These are phyloP conservation scores for Plectropomus leopardus DNA, from an alignment of 2,113 vertebrate species.

Conservation along the genomic window DNA sequence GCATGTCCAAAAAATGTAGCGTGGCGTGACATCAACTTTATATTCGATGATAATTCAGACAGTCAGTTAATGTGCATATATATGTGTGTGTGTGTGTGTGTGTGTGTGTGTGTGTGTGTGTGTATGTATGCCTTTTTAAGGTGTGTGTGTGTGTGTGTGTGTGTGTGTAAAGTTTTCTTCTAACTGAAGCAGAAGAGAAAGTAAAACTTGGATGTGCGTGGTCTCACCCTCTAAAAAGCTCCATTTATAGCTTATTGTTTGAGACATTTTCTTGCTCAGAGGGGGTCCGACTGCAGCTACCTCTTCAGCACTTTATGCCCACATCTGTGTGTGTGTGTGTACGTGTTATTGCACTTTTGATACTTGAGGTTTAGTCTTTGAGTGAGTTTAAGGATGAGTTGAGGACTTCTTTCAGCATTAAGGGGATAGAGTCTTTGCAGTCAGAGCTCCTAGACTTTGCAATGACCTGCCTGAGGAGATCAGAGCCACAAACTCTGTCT, in stretches of 20 bases:
- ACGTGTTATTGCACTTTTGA: not conserved
- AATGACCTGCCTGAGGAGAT: too few species aligned
- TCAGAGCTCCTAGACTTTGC: too few species aligned
- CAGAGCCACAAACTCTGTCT: too few species aligned
- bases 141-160: not conserved
- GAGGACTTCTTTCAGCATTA: not conserved
- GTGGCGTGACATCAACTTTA: too few species aligned
- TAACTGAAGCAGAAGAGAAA: conserved; percentile 34
- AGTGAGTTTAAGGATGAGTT: not conserved
- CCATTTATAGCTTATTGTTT: conserved; percentile 50
- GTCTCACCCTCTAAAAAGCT: conserved; percentile 41
- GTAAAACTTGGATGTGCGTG: conserved; percentile 10
- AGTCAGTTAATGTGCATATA: too few species aligned
- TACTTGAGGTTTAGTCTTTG: not conserved
- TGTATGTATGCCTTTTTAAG: not conserved
- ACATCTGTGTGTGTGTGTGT: not conserved
- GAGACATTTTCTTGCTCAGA: conserved; percentile 18
- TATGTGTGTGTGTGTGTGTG: not conserved
- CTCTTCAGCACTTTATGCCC: conserved; percentile 11
- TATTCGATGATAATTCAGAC: too few species aligned
- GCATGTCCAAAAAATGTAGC: too few species aligned
- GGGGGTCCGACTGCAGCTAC: conserved; percentile 2
- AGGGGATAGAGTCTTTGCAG: too few species aligned
- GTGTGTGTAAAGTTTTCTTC: conserved; percentile 13
- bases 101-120: not conserved